phyloP scores from a whole-genome alignment of 2,113 vertebrate species.

The Hydropotes inermis region DNA sequence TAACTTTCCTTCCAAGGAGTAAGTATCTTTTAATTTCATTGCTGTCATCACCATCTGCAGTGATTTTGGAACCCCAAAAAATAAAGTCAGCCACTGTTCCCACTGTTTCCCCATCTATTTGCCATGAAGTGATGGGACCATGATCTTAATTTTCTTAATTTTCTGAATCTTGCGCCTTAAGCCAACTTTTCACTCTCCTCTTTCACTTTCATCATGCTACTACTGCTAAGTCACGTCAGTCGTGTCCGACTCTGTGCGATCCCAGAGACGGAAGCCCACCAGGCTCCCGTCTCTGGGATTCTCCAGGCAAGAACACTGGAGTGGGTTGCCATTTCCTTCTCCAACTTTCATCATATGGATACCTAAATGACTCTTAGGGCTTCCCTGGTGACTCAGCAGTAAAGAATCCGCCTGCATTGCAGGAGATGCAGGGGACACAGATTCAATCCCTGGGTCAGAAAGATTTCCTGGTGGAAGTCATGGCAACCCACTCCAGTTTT shows the following conservation, averaged over 20 bases:
- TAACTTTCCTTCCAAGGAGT: background rate
- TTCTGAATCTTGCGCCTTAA: background rate
- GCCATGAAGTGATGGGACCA: background rate
- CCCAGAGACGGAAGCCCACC: too few species aligned
- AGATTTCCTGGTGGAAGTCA: background rate
- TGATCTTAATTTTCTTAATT: background rate
- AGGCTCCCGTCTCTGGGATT: too few species aligned
- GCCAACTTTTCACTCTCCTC: background rate
- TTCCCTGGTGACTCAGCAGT: background rate
- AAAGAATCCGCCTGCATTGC: background rate
- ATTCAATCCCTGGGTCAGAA: background rate
- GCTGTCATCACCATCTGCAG: background rate
- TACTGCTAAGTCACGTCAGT: too few species aligned
- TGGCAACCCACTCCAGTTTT: background rate
- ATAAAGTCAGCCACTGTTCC: background rate
- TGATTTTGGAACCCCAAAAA: background rate
- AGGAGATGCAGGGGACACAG: background rate
- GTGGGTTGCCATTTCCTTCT: too few species aligned
- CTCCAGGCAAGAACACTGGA: too few species aligned
- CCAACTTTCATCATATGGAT: background rate
- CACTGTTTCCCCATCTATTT: background rate
- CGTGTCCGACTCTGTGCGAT: rapidly evolving
- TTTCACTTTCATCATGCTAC: background rate
- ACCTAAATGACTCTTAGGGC: background rate
- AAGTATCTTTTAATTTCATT: background rate